phyloP scores from a whole-genome alignment of 2,797 vertebrate species.

The Tokudaia muenninki region DNA sequence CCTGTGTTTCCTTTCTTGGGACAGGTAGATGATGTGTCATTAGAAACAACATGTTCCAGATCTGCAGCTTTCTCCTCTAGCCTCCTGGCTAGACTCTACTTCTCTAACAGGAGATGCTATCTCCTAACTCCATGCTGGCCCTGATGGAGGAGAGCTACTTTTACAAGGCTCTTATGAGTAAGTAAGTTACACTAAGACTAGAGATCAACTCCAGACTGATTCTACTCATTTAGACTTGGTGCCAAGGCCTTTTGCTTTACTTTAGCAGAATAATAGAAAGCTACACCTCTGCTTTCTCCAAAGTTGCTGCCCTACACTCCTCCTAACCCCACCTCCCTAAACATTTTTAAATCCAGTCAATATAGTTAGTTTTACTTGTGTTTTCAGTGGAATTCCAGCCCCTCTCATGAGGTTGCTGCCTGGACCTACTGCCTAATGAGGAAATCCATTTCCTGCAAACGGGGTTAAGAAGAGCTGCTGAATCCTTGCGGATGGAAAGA shows the following conservation, averaged over 20 bases:
- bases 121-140: conserved; percentile 48
- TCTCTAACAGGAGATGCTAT: conserved; percentile 9
- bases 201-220: conserved; percentile 79
- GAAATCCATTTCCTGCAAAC: background rate
- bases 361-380: background rate
- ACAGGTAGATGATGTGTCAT: conserved; percentile 80
- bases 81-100: conserved; percentile 48
- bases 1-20: conserved; percentile 60
- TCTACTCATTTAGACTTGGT: conserved; percentile 84
- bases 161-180: background rate
- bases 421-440: background rate
- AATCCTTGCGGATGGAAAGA: background rate
- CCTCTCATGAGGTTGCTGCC: background rate
- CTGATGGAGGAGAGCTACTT: background rate
- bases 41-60: conserved; percentile 73
- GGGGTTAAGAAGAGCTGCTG: background rate
- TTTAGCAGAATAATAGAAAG: conserved; percentile 69
- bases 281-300: background rate
- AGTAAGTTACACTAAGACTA: conserved; percentile 80
- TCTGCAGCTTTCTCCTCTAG: conserved; percentile 56
- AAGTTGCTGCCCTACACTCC: background rate
- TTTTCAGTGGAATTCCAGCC: background rate
- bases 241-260: conserved; percentile 83
- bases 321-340: background rate
- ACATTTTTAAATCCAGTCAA: conserved; percentile 70